Evolutionary conservation across 2,797 vertebrate genomes (phyloP).

Genomic region (Buphagus erythrorhynchus): DNA sequence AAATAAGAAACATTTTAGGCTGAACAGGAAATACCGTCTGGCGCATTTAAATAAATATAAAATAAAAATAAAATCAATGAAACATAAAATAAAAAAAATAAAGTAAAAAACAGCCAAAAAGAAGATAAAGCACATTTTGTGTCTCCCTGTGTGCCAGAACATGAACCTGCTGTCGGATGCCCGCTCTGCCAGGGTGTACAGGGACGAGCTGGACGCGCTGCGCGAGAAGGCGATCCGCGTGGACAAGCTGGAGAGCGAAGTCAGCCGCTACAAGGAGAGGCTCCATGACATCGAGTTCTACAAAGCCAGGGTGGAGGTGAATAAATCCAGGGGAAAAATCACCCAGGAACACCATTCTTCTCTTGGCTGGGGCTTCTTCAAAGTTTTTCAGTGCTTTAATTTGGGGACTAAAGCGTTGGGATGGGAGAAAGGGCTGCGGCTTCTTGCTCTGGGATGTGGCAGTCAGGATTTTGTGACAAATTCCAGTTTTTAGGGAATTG

Average conservation of each 20-base stretch:
- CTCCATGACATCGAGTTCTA: conserved; percentile 99
- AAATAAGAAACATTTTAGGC: too few species aligned
- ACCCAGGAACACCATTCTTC: accelerated
- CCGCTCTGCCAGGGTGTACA: conserved; percentile 91
- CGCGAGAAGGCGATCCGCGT: conserved; percentile 94
- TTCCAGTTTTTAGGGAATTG: neutral
- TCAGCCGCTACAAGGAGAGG: conserved; percentile 91
- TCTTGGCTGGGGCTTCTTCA: neutral
- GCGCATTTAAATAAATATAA: too few species aligned
- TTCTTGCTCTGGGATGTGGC: neutral
- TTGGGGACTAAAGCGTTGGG: neutral
- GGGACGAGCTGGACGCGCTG: conserved; percentile 94
- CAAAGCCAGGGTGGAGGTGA: conserved; percentile 95
- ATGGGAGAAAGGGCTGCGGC: accelerated
- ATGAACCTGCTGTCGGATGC: conserved; percentile 92
- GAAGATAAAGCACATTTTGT: accelerated
- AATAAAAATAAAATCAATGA: too few species aligned
- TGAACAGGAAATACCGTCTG: too few species aligned
- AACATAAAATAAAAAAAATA: too few species aligned
- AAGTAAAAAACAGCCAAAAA: accelerated
- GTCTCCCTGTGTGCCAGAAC: conserved; percentile 78
- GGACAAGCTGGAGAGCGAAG: conserved; percentile 97
- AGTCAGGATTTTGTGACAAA: neutral
- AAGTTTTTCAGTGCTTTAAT: neutral
- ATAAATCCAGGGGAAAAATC: neutral